phyloP scores from a whole-genome alignment of 1,140 invertebrate genomes.

The Gonioctena quinquepunctata region DNA sequence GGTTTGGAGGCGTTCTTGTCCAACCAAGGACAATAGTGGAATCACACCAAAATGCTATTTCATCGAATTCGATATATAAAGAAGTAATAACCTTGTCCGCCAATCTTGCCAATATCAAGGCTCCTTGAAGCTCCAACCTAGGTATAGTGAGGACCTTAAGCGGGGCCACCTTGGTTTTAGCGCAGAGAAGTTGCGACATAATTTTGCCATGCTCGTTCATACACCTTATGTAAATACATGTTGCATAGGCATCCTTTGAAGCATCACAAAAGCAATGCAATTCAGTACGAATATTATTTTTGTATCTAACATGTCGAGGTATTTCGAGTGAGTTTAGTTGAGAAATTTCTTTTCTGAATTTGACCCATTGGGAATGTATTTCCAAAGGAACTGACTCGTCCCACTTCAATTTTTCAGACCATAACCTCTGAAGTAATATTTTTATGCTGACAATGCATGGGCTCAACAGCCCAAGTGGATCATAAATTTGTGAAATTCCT shows the following conservation, averaged over 20 bases:
- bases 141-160: constrained; percentile 31
- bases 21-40: no score
- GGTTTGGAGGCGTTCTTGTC: no score
- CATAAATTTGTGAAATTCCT: constrained; percentile 28
- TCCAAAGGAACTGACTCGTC: constrained; percentile 35
- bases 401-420: constrained; percentile 45
- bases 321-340: not conserved
- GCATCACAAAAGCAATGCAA: no score
- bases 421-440: constrained; percentile 52
- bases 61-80: no score
- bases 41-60: no score
- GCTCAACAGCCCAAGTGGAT: constrained; percentile 53
- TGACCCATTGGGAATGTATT: not conserved
- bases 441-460: constrained; percentile 51
- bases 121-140: constrained; percentile 39
- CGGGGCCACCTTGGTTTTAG: no score
- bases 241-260: no score
- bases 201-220: no score
- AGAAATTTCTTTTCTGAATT: not conserved
- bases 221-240: no score
- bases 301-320: not conserved
- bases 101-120: no score
- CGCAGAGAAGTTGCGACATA: no score
- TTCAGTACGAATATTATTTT: not conserved
- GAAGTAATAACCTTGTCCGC: no score